Base-by-base conservation (phyloP, 2,797 vertebrate genomes). In the Neoniphon sammara region DNA sequence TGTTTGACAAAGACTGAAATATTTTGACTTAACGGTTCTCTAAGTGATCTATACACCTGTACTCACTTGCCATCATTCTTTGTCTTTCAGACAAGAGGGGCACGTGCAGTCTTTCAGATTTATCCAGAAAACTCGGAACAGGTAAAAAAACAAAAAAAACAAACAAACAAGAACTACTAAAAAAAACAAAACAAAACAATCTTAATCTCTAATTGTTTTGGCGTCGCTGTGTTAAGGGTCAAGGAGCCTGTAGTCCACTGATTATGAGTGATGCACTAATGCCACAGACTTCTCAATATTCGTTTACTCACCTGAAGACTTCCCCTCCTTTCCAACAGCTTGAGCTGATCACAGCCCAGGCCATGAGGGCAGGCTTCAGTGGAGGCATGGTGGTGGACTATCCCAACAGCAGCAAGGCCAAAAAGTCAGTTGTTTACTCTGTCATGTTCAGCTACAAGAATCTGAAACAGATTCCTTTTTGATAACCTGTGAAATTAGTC, bases 331-430 rank as follows among this genome's bases (percentile, higher is more conserved):
- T 11, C n/a, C 4, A 53, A 69, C 86, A 99, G 98, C 84, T 99
- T 85, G 97, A 99, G 85, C 91, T 99, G 80, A 97, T 99, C 83
- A 98, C 97, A 0, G 71, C 94, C 0, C 98, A 99, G 82, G 97
- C 97, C 57, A 99, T 97, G 92, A 96, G 82, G 83, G 97, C 97
- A 0, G 98, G 98, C 49, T 99, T 99, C 89, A 96, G 95, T 0
- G 98, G 98, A 0, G 97, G 98, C 1, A 94, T 99, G 95, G 97
- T 99, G 73, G 95, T 99, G 25, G 98, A 99, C 89, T 99, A 96
- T 75, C 97, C 98, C 68, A 98, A 99, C 94, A 99, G 98, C 7
- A 90, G 93, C 90, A 98, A 97, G 87, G 98, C 97, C 3, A 99
- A 98, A 89, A 99, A 99, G 98, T 99, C 66, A 94, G 96, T 93